Evolutionary conservation across 2,113 vertebrate species (phyloP).

Genomic region (Dermatemys mawii): DNA sequence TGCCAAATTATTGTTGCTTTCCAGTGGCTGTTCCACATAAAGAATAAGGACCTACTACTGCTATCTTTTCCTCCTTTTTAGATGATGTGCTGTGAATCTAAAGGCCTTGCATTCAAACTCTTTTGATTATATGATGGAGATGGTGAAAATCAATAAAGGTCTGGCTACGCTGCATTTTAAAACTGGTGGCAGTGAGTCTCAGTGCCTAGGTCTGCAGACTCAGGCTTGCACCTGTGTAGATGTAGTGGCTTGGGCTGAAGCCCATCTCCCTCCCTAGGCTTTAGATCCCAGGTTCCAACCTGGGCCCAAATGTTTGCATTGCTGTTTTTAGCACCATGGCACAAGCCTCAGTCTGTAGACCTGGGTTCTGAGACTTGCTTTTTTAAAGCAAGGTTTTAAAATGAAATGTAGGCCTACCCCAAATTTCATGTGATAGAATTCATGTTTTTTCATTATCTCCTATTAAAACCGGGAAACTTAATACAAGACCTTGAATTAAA

Average conservation of each 20-base stretch:
- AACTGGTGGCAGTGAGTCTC: neutral
- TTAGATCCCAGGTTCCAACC: neutral
- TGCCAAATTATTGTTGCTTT: conserved; percentile 23
- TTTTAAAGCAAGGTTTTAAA: neutral
- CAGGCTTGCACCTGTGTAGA: neutral
- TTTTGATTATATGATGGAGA: neutral
- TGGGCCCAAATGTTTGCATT: neutral
- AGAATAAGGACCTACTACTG: neutral
- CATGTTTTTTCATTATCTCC: too few relatives aligned
- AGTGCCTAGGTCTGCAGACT: neutral
- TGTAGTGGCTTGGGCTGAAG: neutral
- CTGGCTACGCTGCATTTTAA: neutral
- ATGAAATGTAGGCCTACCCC: neutral
- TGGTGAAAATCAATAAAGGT: neutral
- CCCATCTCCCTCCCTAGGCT: neutral
- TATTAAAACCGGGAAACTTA: too few relatives aligned
- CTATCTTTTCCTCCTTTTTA: neutral
- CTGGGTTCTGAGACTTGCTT: neutral
- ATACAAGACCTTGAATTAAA: too few relatives aligned
- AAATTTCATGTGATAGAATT: too few relatives aligned
- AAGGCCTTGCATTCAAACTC: neutral
- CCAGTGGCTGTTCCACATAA: neutral
- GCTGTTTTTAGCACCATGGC: neutral
- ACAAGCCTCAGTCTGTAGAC: neutral
- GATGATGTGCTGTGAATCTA: neutral